Evolutionary conservation across 2,113 vertebrate genomes (phyloP).

Genomic region (Equus quagga): DNA sequence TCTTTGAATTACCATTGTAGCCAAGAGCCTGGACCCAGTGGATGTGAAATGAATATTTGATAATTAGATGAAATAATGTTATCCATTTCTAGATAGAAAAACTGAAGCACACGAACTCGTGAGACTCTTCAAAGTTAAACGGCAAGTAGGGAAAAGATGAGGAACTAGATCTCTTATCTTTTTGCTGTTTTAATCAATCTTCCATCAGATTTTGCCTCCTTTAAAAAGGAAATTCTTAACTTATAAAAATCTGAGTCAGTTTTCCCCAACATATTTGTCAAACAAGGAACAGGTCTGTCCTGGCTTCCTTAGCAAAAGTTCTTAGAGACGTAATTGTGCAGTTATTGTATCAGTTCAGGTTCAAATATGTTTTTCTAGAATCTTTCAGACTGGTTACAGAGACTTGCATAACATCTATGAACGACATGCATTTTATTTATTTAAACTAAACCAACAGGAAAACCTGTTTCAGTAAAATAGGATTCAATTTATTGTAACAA

Average conservation of each 20-base stretch:
- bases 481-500: slow-evolving; percentile 46
- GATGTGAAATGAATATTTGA: neutral
- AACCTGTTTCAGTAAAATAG: slow-evolving; percentile 41
- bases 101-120: neutral
- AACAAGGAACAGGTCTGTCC: neutral
- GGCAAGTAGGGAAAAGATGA: neutral
- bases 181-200: slow-evolving; percentile 32
- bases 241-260: neutral
- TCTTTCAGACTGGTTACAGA: slow-evolving; percentile 9
- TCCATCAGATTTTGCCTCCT: neutral
- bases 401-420: neutral
- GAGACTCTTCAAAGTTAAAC: neutral
- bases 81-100: neutral
- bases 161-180: neutral
- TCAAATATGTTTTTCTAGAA: neutral
- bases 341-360: neutral
- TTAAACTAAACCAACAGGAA: slow-evolving; percentile 40
- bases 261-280: slow-evolving; percentile 1
- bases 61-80: neutral
- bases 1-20: neutral
- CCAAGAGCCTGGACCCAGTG: neutral
- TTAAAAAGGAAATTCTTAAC: neutral
- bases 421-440: slow-evolving; percentile 29
- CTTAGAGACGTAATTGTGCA: neutral
- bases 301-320: neutral